Conservation (phyloP, 2,113 vertebrate genomes). For the Myrmophylax atrothorax region DNA sequence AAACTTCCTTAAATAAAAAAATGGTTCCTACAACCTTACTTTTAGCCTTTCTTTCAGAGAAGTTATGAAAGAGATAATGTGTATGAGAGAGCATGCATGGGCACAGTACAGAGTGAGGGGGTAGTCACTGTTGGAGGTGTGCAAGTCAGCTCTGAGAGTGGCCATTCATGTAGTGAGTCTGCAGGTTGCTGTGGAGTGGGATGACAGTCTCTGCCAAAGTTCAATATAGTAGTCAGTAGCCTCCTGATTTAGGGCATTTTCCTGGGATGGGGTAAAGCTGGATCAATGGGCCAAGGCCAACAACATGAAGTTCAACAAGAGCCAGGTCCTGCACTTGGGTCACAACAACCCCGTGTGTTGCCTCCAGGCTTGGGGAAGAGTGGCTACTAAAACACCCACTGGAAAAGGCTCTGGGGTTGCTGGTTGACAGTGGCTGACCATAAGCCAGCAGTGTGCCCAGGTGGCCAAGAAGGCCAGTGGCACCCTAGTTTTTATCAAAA, state of each 20-base stretch:
- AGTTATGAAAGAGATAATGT: background rate
- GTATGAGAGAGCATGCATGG: rapidly evolving
- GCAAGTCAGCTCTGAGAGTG: background rate
- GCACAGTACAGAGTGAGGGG: background rate
- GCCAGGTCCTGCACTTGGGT: background rate
- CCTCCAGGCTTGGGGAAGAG: background rate
- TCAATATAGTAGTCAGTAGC: background rate
- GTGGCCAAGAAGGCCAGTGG: background rate
- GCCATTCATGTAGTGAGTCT: background rate
- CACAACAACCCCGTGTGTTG: background rate
- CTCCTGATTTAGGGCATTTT: background rate
- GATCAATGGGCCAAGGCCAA: background rate
- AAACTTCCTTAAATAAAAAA: background rate
- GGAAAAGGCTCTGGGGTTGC: background rate
- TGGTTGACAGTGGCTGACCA: background rate
- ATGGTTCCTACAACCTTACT: background rate
- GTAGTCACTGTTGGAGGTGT: background rate
- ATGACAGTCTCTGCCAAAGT: background rate
- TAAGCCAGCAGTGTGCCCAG: background rate
- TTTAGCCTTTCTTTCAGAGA: background rate
- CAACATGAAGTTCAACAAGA: background rate
- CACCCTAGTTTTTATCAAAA: background rate
- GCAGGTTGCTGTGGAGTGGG: background rate
- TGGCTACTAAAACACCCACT: background rate
- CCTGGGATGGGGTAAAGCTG: background rate